These are phyloP conservation scores for Cotesia chilonis DNA, from an alignment of 1,140 invertebrate species.

Conservation along the genomic window DNA sequence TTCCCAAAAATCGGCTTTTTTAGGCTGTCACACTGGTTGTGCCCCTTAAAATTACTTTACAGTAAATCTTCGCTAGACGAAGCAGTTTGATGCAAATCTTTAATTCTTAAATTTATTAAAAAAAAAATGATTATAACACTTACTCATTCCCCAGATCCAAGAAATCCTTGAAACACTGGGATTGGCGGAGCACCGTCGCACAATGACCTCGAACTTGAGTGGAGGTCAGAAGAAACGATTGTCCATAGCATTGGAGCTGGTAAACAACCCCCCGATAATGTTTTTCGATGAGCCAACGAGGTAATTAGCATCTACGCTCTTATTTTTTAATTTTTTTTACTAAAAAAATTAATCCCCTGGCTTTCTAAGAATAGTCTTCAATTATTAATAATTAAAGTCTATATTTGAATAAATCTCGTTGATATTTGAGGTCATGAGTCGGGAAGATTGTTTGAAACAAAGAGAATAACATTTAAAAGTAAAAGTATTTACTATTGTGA, in stretches of 20 bases:
- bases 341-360: not conserved
- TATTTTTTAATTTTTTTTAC: too few species aligned
- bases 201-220: slow-evolving; percentile 89
- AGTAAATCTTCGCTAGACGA: too few species aligned
- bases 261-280: slow-evolving; percentile 97
- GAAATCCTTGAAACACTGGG: slow-evolving; percentile 92
- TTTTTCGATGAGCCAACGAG: slow-evolving; percentile 98
- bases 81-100: too few species aligned
- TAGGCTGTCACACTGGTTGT: too few species aligned
- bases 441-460: not conserved
- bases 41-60: too few species aligned
- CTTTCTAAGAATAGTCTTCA: not conserved
- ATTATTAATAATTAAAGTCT: too few species aligned
- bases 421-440: too few species aligned
- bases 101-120: slow-evolving; percentile 29
- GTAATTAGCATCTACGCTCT: slow-evolving; percentile 51
- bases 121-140: not conserved
- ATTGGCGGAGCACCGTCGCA: slow-evolving; percentile 84
- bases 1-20: too few species aligned
- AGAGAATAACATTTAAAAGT: not conserved
- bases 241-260: slow-evolving; percentile 93
- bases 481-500: slow-evolving; percentile 6
- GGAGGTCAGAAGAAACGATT: slow-evolving; percentile 96
- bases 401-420: too few species aligned
- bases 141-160: slow-evolving; percentile 73